Evolutionary conservation across 1,140 invertebrate species (phyloP).

Genomic region (Drosophila biarmipes): DNA sequence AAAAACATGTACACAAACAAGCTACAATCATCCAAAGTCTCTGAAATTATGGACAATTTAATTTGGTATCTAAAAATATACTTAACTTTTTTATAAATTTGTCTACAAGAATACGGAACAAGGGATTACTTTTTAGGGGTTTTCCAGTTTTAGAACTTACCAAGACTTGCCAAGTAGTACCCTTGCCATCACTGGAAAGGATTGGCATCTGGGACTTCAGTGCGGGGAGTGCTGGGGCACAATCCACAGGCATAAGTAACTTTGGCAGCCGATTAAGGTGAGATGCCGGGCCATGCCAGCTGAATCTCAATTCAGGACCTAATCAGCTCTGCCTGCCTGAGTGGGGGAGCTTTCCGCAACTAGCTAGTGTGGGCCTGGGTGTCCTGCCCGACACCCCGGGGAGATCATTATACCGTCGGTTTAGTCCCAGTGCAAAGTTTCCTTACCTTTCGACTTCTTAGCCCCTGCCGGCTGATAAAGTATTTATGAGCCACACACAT

Average conservation of each 20-base stretch:
- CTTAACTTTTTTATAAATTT: too few relatives aligned
- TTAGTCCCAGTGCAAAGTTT: constrained; percentile 56
- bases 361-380: neutral
- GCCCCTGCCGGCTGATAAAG: constrained; percentile 64
- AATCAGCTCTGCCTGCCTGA: constrained; percentile 51
- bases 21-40: too few relatives aligned
- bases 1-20: too few relatives aligned
- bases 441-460: constrained; percentile 62
- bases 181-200: neutral
- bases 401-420: constrained; percentile 81
- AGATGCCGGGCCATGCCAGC: constrained; percentile 72
- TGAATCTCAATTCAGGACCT: constrained; percentile 74
- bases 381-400: constrained; percentile 56
- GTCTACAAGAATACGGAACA: neutral
- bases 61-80: too few relatives aligned
- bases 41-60: too few relatives aligned
- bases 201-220: neutral
- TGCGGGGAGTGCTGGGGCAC: constrained; percentile 18
- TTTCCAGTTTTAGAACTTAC: neutral
- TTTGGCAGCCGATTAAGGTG: constrained; percentile 82
- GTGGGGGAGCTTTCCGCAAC: neutral
- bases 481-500: constrained; percentile 72
- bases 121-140: neutral
- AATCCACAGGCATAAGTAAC: constrained; percentile 74
- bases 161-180: neutral